A percentile compares a stretch with the other conserved stretches of the same genome.
These are phyloP conservation scores for Eupithecia subumbrata DNA, from an alignment of 2,888 invertebrate genomes.

Conservation along the genomic window DNA sequence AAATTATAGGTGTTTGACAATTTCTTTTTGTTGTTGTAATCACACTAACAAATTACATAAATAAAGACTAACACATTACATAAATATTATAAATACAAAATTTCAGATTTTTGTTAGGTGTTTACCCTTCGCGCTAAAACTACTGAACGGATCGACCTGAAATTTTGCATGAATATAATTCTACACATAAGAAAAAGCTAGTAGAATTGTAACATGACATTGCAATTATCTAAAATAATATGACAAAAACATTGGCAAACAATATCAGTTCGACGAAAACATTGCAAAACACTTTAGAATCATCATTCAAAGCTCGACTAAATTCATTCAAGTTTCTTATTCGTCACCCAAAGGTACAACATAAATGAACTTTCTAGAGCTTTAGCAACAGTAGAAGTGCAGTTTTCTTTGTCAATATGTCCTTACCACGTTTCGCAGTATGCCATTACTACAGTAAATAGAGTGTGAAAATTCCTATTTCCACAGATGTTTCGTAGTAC, in stretches of 20 bases:
- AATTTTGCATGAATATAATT: too few species aligned
- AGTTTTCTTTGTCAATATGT: conserved; percentile 15
- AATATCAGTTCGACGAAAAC: not conserved
- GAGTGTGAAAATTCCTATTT: conserved; percentile 66
- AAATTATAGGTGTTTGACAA: not conserved
- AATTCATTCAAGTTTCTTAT: not conserved
- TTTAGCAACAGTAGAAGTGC: not conserved
- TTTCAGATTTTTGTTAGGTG: too few species aligned
- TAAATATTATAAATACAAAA: too few species aligned
- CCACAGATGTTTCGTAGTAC: conserved; percentile 49
- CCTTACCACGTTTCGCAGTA: conserved; percentile 32
- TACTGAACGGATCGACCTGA: too few species aligned
- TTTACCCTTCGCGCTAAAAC: too few species aligned
- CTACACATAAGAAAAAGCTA: too few species aligned
- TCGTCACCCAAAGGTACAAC: not conserved
- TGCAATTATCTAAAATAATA: not conserved
- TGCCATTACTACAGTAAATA: conserved; percentile 61
- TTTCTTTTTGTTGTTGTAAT: not conserved
- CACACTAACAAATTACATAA: too few species aligned
- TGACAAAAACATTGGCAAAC: not conserved
- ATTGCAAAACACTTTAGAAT: not conserved
- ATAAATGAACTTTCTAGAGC: not conserved
- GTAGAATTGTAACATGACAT: too few species aligned
- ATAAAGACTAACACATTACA: too few species aligned
- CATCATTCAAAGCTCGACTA: not conserved